Conservation (phyloP, 1,140 invertebrate species). For the Tribolium madens region DNA sequence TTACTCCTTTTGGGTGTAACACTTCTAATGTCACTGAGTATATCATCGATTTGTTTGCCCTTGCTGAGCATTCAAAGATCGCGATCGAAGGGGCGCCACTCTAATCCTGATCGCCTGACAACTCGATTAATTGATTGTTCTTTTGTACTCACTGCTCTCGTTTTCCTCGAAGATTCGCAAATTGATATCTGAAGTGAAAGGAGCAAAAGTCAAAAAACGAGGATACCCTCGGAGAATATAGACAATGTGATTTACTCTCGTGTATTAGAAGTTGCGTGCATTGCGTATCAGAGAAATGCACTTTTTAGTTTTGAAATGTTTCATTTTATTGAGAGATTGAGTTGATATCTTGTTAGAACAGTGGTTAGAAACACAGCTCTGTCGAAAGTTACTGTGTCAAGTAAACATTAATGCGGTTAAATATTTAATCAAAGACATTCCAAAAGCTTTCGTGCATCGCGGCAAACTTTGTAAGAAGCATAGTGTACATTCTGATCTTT, state of each 20-base stretch:
- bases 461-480: background rate
- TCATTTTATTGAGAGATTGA: background rate
- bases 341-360: conserved; percentile 2
- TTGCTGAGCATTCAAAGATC: conserved; percentile 9
- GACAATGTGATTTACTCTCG: background rate
- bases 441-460: background rate
- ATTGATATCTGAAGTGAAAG: conserved; percentile 3
- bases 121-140: conserved; percentile 35
- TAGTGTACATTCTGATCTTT: background rate
- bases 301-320: background rate
- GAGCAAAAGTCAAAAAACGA: background rate
- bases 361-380: background rate
- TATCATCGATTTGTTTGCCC: conserved; percentile 31
- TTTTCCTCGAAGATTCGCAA: conserved; percentile 1
- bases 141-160: conserved; percentile 11
- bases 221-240: background rate
- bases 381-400: conserved; percentile 1
- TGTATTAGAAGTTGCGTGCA: background rate
- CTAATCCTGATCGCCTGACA: conserved; percentile 27
- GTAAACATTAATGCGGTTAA: conserved; percentile 2
- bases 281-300: background rate
- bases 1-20: too few species aligned
- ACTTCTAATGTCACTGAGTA: too few species aligned
- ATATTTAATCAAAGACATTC: background rate
- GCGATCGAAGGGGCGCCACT: background rate